Evolutionary conservation across 2,888 invertebrate species (phyloP), one percentile per base, ranked within the genome.

Genomic region (Carabus problematicus): DNA sequence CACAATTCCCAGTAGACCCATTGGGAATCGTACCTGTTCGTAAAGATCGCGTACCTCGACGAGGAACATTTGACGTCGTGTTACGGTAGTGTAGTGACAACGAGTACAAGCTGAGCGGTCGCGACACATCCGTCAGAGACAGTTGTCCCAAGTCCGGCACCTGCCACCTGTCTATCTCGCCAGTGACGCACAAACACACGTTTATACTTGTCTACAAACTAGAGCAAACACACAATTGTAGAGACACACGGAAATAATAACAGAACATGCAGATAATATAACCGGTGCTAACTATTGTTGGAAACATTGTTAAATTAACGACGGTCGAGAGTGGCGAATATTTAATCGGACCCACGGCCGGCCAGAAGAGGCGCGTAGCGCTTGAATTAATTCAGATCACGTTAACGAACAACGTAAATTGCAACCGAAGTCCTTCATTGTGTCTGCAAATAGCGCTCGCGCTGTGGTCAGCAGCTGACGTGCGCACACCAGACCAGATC

Each of bases 391-490:
- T 81, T 80, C 81, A 79, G 77, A 80, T 80, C 81, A 81, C 80
- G 80, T 80, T 81, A 81, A 80, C 81, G 78, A 80, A 80, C 79
- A 77, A 78, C 78, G 79, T 80, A 79, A 80, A 81, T 80, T 80
- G 59, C 42, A 79, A 8, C 7, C 64, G 59, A 62, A 66, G 67
- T 64, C 64, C 69, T 64, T 67, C 62, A 61, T 76, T 77, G 76
- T 77, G 76, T 77, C 76, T 76, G 75, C 75, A 75, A 75, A 76
- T 77, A 75, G 77, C 77, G 76, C 75, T 73, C 29, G 70, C 75
- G 77, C 77, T 80, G 80, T 78, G 80, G 80, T 80, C 80, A 80
- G 79, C 77, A 77, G 77, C 76, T 77, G 76, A 76, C 76, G 76
- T 76, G 73, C n/a, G 14, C 56, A 29, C 3, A 29, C 29, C 2